Percentiles rank a stretch among this genome's conserved stretches.
Evolutionary conservation across 2,797 vertebrate species (phyloP).

Genomic region (Acrossocheilus fasciatus): DNA sequence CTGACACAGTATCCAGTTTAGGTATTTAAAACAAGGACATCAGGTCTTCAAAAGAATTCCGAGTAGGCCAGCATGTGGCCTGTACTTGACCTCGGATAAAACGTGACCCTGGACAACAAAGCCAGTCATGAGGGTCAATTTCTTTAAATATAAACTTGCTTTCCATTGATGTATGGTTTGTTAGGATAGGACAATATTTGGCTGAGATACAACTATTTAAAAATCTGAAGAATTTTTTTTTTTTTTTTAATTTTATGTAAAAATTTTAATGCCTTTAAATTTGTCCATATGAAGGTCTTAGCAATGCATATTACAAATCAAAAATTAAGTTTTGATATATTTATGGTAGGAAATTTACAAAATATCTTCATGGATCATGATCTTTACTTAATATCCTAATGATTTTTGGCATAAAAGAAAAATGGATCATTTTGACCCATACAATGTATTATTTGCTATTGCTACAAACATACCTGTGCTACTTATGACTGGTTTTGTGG

Average conservation of each 20-base stretch:
- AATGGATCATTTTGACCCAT: background rate
- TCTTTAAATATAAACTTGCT: background rate
- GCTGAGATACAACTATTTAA: background rate
- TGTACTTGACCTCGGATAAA: background rate
- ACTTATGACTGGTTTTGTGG: too few relatives aligned
- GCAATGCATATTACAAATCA: background rate
- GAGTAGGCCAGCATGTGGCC: background rate
- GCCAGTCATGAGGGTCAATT: background rate
- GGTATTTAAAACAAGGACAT: slow-evolving; percentile 14
- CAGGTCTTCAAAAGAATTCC: background rate
- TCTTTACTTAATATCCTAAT: background rate
- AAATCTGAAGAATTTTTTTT: background rate
- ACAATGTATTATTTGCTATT: too few relatives aligned
- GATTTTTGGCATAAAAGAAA: background rate
- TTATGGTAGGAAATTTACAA: background rate
- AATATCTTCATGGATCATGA: background rate
- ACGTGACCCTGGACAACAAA: background rate
- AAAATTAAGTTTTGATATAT: background rate
- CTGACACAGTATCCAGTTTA: background rate
- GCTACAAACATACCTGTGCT: too few relatives aligned
- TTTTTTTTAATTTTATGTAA: background rate
- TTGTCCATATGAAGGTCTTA: background rate
- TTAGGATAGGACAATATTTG: background rate
- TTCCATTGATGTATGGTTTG: background rate
- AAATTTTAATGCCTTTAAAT: background rate